Conservation (phyloP, 2,888 invertebrate species). For the Brachypalpus laphriformis region DNA sequence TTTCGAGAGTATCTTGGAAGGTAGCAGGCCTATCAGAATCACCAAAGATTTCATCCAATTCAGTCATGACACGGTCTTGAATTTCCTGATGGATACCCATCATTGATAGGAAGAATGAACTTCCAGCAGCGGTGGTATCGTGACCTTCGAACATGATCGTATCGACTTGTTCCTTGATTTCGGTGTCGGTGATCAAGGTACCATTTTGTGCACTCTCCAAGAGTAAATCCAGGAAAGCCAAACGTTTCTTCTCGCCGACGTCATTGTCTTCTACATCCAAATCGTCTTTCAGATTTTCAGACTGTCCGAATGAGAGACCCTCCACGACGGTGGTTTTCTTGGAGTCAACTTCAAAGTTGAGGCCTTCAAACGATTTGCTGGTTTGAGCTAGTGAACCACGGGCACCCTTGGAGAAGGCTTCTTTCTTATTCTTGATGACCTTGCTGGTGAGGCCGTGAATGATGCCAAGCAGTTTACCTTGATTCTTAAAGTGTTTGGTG, state of each 20-base stretch:
- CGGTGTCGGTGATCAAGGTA: constrained; percentile 88
- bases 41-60: constrained; percentile 90
- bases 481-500: constrained; percentile 89
- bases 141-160: constrained; percentile 95
- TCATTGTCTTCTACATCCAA: constrained; percentile 91
- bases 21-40: constrained; percentile 90
- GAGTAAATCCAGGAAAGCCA: constrained; percentile 94
- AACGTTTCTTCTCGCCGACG: constrained; percentile 91
- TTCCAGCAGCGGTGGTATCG: constrained; percentile 92
- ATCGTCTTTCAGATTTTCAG: constrained; percentile 90
- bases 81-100: constrained; percentile 90
- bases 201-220: constrained; percentile 90
- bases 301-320: constrained; percentile 89
- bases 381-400: constrained; percentile 82
- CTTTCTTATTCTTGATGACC: constrained; percentile 90
- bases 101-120: constrained; percentile 91
- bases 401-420: constrained; percentile 87
- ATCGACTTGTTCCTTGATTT: constrained; percentile 92
- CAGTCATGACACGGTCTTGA: constrained; percentile 89
- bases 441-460: constrained; percentile 92
- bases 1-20: constrained; percentile 92
- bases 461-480: constrained; percentile 88
- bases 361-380: constrained; percentile 39
- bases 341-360: constrained; percentile 74
- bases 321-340: constrained; percentile 83